Percentiles rank a stretch among this genome's conserved stretches.
phyloP scores from a whole-genome alignment of 1,140 invertebrate genomes.

The Chlorops oryzae region DNA sequence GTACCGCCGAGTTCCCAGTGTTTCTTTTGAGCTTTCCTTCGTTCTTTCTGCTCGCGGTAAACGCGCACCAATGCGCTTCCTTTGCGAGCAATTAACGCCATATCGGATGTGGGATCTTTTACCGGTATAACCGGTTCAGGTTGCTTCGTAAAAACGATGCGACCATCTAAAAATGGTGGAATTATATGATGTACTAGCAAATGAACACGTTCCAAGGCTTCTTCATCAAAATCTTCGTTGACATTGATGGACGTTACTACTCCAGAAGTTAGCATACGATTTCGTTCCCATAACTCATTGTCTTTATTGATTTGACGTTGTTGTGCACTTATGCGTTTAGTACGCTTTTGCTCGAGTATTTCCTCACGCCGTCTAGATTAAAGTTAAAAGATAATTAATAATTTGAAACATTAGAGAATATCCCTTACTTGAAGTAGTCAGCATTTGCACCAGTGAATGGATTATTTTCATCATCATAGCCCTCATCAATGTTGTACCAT shows the following conservation, averaged over 20 bases:
- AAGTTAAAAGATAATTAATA: not conserved
- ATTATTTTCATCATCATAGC: constrained; percentile 87
- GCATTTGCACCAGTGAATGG: constrained; percentile 86
- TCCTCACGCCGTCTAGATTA: constrained; percentile 69
- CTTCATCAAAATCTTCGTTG: constrained; percentile 91
- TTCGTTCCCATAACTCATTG: constrained; percentile 98
- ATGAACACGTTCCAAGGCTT: constrained; percentile 86
- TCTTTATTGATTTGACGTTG: constrained; percentile 94
- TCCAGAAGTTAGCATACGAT: constrained; percentile 94
- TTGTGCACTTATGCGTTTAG: constrained; percentile 88
- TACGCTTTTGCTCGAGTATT: constrained; percentile 81
- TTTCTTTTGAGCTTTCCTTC: constrained; percentile 93
- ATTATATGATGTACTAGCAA: constrained; percentile 97
- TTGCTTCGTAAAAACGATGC: constrained; percentile 99
- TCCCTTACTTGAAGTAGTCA: constrained; percentile 63
- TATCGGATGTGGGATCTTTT: constrained; percentile 93
- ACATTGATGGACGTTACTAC: constrained; percentile 85
- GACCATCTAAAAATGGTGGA: constrained; percentile 96
- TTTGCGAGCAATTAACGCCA: constrained; percentile 95
- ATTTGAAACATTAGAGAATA: too few species aligned
- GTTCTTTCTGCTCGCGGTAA: constrained; percentile 93
- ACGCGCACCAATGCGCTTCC: constrained; percentile 84
- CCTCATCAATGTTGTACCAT: constrained; percentile 95
- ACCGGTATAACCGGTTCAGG: constrained; percentile 88
- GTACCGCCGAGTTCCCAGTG: constrained; percentile 98